Base-by-base conservation (phyloP, 1,140 invertebrate genomes). In the Apocrypta bakeri region DNA sequence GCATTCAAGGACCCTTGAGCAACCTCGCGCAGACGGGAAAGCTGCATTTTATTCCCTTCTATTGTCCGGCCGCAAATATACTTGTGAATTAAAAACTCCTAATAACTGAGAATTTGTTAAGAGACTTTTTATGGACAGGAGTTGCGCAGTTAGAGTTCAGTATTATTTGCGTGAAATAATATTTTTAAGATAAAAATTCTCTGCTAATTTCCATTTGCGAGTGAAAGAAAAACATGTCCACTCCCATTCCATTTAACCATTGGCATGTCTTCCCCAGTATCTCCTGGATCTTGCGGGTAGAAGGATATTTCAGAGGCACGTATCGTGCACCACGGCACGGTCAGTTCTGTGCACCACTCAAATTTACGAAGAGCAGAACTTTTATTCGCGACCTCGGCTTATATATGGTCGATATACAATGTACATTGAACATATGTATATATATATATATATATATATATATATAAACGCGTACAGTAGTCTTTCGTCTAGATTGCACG, bases 341-440 rank as follows among this genome's bases (percentile, higher is more conserved):
- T 64, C 61, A 64, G 33, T 33, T 17, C 17, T 11, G 17, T 31
- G 83, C 82, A 84, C 77, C 86, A 87, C 85, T 87, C 85, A 87
- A 87, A 86, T 86, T 87, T 87, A 77, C 83, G 64, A 77, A 82
- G 83, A 79, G n/a, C n/a, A n/a, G 48, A 14, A 29, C 83, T 87
- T 87, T 85, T 85, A 86, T 83, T 83, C 56, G 72, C 66, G 71
- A 7, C 63, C n/a, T 56, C 48, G 17, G 48, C 2, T 4, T 17
- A 17, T 7, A 17, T 3, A 2, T 14, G 11, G 12, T 2, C 42
- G 42, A 56, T 6, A 56, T 21, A 56, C 48, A 11, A 12, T 42
- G 12, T 42, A 12, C 40, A n/a, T n/a, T n/a, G n/a, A n/a, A n/a
- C n/a, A n/a, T 14, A 7, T 42, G 40, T 42, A 14, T 42, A 42